These are phyloP conservation scores for Calyptommatus sinebrachiatus DNA, from an alignment of 2,113 vertebrate genomes.

Conservation along the genomic window DNA sequence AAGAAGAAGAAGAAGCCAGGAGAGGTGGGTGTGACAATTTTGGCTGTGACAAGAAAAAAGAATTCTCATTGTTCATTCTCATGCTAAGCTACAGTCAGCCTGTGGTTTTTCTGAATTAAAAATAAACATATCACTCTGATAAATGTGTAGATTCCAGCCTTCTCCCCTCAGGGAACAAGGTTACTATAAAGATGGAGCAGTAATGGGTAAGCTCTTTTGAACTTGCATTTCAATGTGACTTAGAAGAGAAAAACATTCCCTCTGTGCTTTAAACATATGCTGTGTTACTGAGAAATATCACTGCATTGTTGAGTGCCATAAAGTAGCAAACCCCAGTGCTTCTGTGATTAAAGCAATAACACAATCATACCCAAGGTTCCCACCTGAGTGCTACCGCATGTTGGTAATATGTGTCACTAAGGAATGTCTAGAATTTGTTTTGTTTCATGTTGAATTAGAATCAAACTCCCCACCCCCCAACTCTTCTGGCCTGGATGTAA, in stretches of 20 bases:
- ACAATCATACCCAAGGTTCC: conserved; percentile 25
- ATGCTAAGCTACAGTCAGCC: not conserved
- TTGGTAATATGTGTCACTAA: conserved; percentile 29
- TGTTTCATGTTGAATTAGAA: not conserved
- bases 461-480: not conserved
- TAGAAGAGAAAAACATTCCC: not conserved
- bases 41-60: no score
- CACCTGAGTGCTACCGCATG: conserved; percentile 27
- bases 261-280: not conserved
- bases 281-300: not conserved
- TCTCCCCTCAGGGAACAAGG: not conserved
- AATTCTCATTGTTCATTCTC: not conserved
- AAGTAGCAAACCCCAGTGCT: conserved; percentile 24
- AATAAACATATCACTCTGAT: not conserved
- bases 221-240: not conserved
- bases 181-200: not conserved
- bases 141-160: not conserved
- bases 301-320: not conserved
- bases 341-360: conserved; percentile 11
- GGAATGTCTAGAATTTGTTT: conserved; percentile 42
- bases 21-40: no score
- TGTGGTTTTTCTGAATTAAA: not conserved
- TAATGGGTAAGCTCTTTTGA: not conserved
- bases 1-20: not conserved
- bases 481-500: conserved; percentile 18